phyloP scores from a whole-genome alignment of 2,888 invertebrate species.

The Hanleya hanleyi region DNA sequence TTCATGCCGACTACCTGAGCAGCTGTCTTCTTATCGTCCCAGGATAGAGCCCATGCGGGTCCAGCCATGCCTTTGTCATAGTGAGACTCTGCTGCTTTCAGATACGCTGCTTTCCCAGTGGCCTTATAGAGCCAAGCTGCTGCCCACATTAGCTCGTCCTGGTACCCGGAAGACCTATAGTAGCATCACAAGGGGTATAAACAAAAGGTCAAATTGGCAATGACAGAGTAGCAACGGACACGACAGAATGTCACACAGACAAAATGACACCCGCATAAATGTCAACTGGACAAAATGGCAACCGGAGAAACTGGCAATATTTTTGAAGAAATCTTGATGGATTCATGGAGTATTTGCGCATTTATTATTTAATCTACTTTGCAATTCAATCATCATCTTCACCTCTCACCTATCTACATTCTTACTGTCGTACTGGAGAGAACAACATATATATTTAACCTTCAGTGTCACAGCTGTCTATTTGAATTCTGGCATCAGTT shows the following conservation, averaged over 20 bases:
- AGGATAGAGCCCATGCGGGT: conserved; percentile 31
- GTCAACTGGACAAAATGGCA: too few relatives aligned
- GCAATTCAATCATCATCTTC: too few relatives aligned
- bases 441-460: too few relatives aligned
- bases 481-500: too few relatives aligned
- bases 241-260: not conserved
- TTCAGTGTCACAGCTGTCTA: too few relatives aligned
- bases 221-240: not conserved
- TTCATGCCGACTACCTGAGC: conserved; percentile 15
- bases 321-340: too few relatives aligned
- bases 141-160: conserved; percentile 45
- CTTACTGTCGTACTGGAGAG: too few relatives aligned
- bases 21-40: conserved; percentile 42
- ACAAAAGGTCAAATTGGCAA: not conserved
- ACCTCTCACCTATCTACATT: too few relatives aligned
- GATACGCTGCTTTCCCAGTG: conserved; percentile 36
- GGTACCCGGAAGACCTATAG: conserved; percentile 22
- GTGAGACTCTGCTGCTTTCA: conserved; percentile 24
- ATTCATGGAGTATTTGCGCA: too few relatives aligned
- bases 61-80: not conserved
- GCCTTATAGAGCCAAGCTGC: conserved; percentile 46
- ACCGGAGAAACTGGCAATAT: too few relatives aligned
- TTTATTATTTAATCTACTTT: too few relatives aligned
- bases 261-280: too few relatives aligned
- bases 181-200: not conserved